Evolutionary conservation across 2,888 invertebrate species (phyloP).

Genomic region (Keiferia lycopersicella): DNA sequence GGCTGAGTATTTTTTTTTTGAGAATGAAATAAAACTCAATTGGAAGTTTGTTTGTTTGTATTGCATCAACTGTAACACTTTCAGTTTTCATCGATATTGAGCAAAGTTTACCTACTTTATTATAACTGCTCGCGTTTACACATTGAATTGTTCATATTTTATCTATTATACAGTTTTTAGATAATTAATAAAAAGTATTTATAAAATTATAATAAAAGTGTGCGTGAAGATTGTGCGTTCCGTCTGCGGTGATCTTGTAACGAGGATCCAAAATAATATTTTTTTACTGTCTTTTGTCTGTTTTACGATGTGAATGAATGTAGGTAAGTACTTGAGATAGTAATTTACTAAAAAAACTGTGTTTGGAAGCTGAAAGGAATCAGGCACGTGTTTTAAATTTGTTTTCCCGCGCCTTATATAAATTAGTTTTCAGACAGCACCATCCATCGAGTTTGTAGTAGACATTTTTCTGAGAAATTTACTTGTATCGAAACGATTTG

Average conservation of each 20-base stretch:
- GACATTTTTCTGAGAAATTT: too few species aligned
- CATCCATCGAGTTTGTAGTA: too few species aligned
- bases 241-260: slow-evolving; percentile 43
- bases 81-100: slow-evolving; percentile 80
- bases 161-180: background rate
- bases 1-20: too few species aligned
- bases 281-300: background rate
- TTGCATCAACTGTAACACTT: slow-evolving; percentile 81
- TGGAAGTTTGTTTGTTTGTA: slow-evolving; percentile 77
- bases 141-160: slow-evolving; percentile 56
- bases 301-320: too few species aligned
- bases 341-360: too few species aligned
- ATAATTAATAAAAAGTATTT: slow-evolving; percentile 29
- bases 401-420: too few species aligned
- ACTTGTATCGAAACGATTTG: slow-evolving; percentile 20
- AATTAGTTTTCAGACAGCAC: too few species aligned
- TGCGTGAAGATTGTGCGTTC: slow-evolving; percentile 26
- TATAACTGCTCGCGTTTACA: slow-evolving; percentile 66
- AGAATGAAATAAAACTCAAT: slow-evolving; percentile 69
- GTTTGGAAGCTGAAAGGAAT: too few species aligned
- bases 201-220: slow-evolving; percentile 7
- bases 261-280: slow-evolving; percentile 32
- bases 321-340: too few species aligned
- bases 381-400: too few species aligned
- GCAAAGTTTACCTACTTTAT: slow-evolving; percentile 81